phyloP scores from a whole-genome alignment of 2,888 invertebrate species.

The Falcaria lacertinaria region DNA sequence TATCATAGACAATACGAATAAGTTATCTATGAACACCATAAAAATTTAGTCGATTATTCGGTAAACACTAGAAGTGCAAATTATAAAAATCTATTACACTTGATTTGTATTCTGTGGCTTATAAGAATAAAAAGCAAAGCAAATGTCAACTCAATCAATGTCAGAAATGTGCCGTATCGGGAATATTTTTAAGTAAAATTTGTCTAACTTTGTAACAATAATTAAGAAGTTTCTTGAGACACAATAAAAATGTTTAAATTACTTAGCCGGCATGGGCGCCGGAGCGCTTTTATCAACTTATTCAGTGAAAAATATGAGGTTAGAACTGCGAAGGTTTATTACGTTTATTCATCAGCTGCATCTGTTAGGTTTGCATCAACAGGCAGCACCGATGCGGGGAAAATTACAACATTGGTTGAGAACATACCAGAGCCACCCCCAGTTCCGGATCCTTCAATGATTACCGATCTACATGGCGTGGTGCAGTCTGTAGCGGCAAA shows the following conservation, averaged over 20 bases:
- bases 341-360: constrained; percentile 60
- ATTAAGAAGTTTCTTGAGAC: constrained; percentile 1
- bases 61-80: too few relatives aligned
- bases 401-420: constrained; percentile 43
- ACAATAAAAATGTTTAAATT: constrained; percentile 61
- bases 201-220: constrained; percentile 1
- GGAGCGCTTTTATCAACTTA: constrained; percentile 57
- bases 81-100: too few relatives aligned
- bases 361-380: constrained; percentile 61
- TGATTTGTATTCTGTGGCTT: too few relatives aligned
- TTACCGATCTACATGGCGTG: constrained; percentile 49
- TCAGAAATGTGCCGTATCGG: constrained; percentile 27
- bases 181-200: constrained; percentile 5
- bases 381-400: constrained; percentile 40
- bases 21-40: too few relatives aligned
- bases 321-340: constrained; percentile 66
- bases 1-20: too few relatives aligned
- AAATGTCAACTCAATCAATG: background rate
- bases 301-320: constrained; percentile 70
- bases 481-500: constrained; percentile 65
- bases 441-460: constrained; percentile 53
- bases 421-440: constrained; percentile 71
- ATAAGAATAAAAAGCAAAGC: too few relatives aligned
- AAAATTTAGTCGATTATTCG: too few relatives aligned
- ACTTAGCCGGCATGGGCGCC: constrained; percentile 58